These are phyloP conservation scores for Paramormyrops hopkinsi DNA, from an alignment of 2,797 vertebrate genomes.

Conservation along the genomic window DNA sequence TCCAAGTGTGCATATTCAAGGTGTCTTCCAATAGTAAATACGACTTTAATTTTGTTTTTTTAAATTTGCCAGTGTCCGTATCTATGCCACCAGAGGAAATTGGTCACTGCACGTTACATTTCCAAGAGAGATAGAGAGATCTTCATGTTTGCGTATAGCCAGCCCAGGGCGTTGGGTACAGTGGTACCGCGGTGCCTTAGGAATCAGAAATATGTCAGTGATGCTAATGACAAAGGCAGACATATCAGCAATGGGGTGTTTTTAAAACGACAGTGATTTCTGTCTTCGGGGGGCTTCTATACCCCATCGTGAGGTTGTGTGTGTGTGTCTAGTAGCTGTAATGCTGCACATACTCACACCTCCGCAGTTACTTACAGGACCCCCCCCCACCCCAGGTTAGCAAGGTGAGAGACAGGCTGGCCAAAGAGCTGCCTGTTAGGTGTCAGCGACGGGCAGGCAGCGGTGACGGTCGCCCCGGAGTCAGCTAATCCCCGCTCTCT, in stretches of 20 bases:
- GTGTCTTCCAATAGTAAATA: not conserved
- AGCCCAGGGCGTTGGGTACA: not conserved
- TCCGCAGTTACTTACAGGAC: not conserved
- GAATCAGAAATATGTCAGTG: not conserved
- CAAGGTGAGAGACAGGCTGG: not conserved
- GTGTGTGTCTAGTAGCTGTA: not conserved
- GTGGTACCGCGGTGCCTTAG: not conserved
- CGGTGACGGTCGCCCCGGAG: not conserved
- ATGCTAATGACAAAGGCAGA: not conserved
- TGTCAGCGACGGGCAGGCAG: not conserved
- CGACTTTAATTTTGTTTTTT: not conserved
- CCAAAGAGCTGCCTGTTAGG: not conserved
- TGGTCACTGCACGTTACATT: not conserved
- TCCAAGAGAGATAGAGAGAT: slow-evolving; percentile 12
- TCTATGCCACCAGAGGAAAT: not conserved
- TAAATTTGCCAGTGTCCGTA: not conserved
- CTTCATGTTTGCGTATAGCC: not conserved
- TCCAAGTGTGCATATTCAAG: not conserved
- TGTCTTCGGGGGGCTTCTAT: not conserved
- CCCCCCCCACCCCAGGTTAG: not conserved
- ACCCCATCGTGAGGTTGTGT: not conserved
- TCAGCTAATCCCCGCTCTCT: slow-evolving; percentile 12
- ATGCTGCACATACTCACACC: not conserved
- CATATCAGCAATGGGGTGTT: not conserved
- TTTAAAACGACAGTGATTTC: not conserved